Evolutionary conservation across 2,888 invertebrate species (phyloP).

Genomic region (Pristionchus entomophagus): DNA sequence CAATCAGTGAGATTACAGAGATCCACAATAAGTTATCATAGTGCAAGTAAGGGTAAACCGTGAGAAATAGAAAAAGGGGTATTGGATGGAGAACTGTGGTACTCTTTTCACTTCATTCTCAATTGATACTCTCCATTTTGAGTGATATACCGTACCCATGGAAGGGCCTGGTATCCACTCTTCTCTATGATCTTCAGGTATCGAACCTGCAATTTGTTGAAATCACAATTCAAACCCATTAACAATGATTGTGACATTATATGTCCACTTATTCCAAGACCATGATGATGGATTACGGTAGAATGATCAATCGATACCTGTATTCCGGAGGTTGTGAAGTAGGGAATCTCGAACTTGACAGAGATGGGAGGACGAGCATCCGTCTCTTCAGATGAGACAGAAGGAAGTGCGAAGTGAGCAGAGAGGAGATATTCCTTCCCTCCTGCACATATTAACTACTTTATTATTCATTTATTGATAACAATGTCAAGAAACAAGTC

Average conservation of each 20-base stretch:
- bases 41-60: background rate
- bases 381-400: slow-evolving; percentile 92
- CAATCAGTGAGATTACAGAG: slow-evolving; percentile 10
- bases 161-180: slow-evolving; percentile 97
- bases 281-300: too few species aligned
- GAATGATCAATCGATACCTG: slow-evolving; percentile 82
- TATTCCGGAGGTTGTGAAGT: slow-evolving; percentile 98
- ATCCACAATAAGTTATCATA: background rate
- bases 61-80: background rate
- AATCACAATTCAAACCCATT: background rate
- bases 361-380: slow-evolving; percentile 98
- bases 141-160: slow-evolving; percentile 98
- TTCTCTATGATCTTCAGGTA: slow-evolving; percentile 98
- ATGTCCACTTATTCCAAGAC: too few species aligned
- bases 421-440: slow-evolving; percentile 98
- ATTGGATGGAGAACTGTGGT: background rate
- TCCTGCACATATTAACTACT: slow-evolving; percentile 79
- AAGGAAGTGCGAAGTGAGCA: slow-evolving; percentile 96
- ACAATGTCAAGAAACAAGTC: too few species aligned
- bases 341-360: slow-evolving; percentile 98
- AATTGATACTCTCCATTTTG: slow-evolving; percentile 99
- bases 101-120: slow-evolving; percentile 80
- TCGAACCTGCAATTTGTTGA: slow-evolving; percentile 81
- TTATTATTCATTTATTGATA: background rate
- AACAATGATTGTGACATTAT: too few species aligned